Evolutionary conservation across 2,888 invertebrate species (phyloP).

Genomic region (Troglohyphantes excavatus): DNA sequence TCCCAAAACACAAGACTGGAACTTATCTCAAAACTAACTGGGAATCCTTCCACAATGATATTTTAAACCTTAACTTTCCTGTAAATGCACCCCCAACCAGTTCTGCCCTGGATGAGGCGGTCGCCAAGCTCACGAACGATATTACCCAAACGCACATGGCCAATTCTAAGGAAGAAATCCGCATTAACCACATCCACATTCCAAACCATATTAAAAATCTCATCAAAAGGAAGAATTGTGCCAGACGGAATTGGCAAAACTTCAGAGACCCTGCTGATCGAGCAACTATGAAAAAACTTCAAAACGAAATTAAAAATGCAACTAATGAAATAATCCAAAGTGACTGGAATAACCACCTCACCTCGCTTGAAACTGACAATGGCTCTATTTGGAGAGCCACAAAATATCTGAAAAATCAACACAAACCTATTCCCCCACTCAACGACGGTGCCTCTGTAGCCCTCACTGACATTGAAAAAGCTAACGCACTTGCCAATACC

Average conservation of each 20-base stretch:
- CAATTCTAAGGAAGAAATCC: accelerated
- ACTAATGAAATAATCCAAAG: no score
- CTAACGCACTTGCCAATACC: neutral
- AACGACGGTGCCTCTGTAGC: neutral
- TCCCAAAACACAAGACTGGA: neutral
- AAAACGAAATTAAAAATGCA: no score
- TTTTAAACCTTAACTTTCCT: no score
- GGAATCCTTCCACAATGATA: neutral
- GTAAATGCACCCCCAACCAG: no score
- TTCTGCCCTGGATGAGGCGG: neutral
- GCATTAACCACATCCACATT: no score
- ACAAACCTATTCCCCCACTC: neutral
- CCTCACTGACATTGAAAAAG: neutral
- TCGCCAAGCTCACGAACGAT: neutral
- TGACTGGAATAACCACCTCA: no score
- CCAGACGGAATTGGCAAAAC: no score
- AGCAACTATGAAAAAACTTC: no score
- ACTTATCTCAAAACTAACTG: neutral
- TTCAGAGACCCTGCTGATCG: no score
- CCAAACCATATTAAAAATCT: no score
- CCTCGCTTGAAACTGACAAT: neutral
- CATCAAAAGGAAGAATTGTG: no score
- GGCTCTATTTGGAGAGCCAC: neutral
- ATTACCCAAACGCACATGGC: neutral
- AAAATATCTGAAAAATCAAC: neutral